A percentile compares a stretch with the other conserved stretches of the same genome.
Evolutionary conservation across 2,113 vertebrate genomes (phyloP).

Genomic region (Cebus imitator): DNA sequence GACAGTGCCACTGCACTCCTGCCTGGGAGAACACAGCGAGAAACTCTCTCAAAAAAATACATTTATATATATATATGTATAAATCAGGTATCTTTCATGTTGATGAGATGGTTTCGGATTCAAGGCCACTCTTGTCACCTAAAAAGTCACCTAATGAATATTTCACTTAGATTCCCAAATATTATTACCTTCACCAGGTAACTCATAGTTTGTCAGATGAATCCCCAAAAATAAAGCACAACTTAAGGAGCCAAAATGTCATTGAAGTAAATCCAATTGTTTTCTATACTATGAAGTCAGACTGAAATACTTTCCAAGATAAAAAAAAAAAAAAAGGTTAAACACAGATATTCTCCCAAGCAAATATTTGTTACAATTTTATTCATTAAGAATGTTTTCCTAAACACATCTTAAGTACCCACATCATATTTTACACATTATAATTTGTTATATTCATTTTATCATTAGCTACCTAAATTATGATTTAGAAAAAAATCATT

Average conservation of each 20-base stretch:
- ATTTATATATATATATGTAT: too few relatives aligned
- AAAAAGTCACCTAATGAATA: neutral
- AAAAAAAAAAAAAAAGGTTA: neutral
- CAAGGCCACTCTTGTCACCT: neutral
- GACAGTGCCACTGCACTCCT: too few relatives aligned
- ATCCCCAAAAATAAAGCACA: neutral
- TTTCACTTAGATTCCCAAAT: neutral
- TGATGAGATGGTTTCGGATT: neutral
- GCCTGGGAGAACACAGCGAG: too few relatives aligned
- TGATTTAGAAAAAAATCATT: neutral
- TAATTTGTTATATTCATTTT: neutral
- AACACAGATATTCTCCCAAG: neutral
- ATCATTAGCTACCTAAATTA: neutral
- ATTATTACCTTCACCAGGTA: neutral
- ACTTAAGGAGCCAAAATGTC: neutral
- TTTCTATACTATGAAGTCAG: constrained; percentile 3
- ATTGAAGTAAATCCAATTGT: neutral
- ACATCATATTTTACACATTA: neutral
- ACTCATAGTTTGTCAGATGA: neutral
- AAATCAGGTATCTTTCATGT: neutral
- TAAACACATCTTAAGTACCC: neutral
- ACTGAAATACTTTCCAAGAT: neutral
- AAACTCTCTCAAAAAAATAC: too few relatives aligned
- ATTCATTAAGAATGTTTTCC: neutral
- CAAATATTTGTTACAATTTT: constrained; percentile 17